phyloP scores from a whole-genome alignment of 2,113 vertebrate genomes.

The Azemiops feae region DNA sequence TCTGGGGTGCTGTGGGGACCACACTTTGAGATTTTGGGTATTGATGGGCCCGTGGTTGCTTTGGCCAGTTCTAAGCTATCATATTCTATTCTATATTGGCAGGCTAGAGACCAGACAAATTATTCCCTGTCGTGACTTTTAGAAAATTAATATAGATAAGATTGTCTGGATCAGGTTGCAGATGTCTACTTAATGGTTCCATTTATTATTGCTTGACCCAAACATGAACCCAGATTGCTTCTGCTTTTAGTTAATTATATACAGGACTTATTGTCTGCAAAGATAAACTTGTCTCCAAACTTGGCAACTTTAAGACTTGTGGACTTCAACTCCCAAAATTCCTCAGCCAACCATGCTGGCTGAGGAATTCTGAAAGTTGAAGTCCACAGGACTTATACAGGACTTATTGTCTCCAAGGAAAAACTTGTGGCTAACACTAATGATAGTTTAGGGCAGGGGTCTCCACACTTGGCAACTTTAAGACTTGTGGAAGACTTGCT shows the following conservation, averaged over 20 bases:
- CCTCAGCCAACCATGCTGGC: too few species aligned
- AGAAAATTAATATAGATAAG: background rate
- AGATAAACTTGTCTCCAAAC: background rate
- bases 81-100: slow-evolving; percentile 9
- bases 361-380: background rate
- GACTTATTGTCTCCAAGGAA: too few species aligned
- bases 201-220: background rate
- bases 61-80: background rate
- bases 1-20: background rate
- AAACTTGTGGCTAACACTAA: too few species aligned
- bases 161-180: background rate
- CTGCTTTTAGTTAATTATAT: background rate
- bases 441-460: too few species aligned
- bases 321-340: too few species aligned
- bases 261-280: background rate
- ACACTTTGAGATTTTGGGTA: background rate
- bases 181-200: background rate
- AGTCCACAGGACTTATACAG: too few species aligned
- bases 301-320: background rate
- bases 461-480: too few species aligned
- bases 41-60: background rate
- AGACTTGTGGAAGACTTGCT: background rate
- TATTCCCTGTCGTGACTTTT: background rate
- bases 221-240: background rate
- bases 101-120: background rate